Conservation (phyloP, 2,888 invertebrate species). For the Neoascia interrupta region DNA sequence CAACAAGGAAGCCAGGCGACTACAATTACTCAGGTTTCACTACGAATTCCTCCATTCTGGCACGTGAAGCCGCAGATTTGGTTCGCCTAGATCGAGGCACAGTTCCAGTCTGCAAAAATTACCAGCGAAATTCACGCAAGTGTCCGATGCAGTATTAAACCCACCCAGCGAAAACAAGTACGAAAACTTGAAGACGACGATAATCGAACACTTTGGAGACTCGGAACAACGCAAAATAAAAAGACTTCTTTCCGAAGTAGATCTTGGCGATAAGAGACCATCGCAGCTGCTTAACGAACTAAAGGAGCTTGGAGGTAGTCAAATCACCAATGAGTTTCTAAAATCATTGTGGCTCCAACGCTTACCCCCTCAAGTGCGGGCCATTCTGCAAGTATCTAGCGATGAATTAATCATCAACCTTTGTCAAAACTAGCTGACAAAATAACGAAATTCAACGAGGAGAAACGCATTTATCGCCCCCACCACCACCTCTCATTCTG, state of each 20-base stretch:
- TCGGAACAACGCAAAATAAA: constrained; percentile 61
- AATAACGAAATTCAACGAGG: constrained; percentile 24
- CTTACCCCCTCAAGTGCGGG: constrained; percentile 17
- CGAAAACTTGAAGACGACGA: constrained; percentile 45
- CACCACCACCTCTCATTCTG: too few relatives aligned
- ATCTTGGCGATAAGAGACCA: constrained; percentile 60
- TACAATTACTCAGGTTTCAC: too few relatives aligned
- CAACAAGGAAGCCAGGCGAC: too few relatives aligned
- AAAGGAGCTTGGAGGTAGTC: constrained; percentile 27
- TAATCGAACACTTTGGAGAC: constrained; percentile 60
- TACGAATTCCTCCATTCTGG: neutral
- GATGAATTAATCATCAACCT: constrained; percentile 28
- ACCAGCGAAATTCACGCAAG: neutral
- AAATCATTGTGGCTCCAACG: constrained; percentile 38
- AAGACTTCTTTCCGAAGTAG: constrained; percentile 51
- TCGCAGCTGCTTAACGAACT: constrained; percentile 63
- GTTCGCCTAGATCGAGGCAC: too few relatives aligned
- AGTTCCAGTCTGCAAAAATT: neutral
- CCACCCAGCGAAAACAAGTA: constrained; percentile 64
- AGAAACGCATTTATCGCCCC: too few relatives aligned
- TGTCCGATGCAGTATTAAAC: neutral
- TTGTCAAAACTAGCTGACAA: constrained; percentile 32
- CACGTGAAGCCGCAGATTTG: too few relatives aligned
- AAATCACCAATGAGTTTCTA: constrained; percentile 35
- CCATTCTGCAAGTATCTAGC: constrained; percentile 39